Evolutionary conservation across 64 coral and sea anemone genomes (phyloP), one percentile per base, ranked within the genome.

Genomic region (Porites lutea): DNA sequence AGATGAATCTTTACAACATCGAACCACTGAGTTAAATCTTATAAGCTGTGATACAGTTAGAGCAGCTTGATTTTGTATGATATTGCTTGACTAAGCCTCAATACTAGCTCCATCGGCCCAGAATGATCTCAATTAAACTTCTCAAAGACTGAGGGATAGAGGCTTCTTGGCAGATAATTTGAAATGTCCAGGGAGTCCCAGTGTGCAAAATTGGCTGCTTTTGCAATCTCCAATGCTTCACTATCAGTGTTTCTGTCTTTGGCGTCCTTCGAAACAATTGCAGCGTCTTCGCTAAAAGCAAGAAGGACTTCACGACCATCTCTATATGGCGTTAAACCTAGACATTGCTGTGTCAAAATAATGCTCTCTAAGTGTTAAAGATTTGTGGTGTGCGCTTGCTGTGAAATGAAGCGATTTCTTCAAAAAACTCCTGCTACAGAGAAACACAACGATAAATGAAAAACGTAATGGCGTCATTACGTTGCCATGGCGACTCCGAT

Each of bases 181-280:
- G 16, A 48, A 78, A 46, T 46, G n/a, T 74, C 10, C n/a, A 78
- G 75, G 44, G 48, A 45, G 75, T 78, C 75, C 51, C 46, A 45
- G 75, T 45, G 75, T 78, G 48, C 44, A 48, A 78, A 43, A 48
- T 78, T 78, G 75, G 75, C 75, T 78, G 75, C 75, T 47, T 48
- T 78, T 78, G 75, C 15, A 47, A 74, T 74, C 44, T 14, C 44
- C 43, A 48, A 8, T 51, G 75, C 75, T 78, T 78, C 75, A 49
- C 46, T 78, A 45, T 78, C 75, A 6, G 74, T 43, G n/a, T 44
- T 77, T 44, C 15, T 48, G 5, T 77, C 50, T 12, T 22, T 27
- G n/a, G n/a, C n/a, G 11, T 27, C 21, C 44, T 47, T 74, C 71
- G 2, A 74, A 47, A 27, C 3, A 74, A 22, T n/a, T 27, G 71